Conservation (phyloP, 2,797 vertebrate species). For the Tarsius wallacei region DNA sequence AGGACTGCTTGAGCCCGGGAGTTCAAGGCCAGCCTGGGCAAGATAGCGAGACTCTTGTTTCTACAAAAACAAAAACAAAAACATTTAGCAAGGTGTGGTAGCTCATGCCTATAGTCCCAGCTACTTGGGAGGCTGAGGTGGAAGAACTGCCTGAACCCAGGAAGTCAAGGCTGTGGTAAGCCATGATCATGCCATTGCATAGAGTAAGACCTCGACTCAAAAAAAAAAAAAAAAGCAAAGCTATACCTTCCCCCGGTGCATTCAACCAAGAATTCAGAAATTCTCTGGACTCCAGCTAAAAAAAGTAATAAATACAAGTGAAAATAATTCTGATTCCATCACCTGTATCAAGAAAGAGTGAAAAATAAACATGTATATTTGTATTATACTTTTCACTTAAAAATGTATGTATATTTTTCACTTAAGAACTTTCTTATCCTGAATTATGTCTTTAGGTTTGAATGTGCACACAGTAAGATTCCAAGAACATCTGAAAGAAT, state of each 20-base stretch:
- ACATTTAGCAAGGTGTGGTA: neutral
- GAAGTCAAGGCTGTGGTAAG: neutral
- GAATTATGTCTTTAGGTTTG: slow-evolving; percentile 12
- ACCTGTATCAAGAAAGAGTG: neutral
- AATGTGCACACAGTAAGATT: neutral
- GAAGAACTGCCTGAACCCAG: neutral
- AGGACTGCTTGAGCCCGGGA: neutral
- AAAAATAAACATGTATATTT: neutral
- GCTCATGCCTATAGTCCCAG: neutral
- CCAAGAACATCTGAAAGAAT: neutral
- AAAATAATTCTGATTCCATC: neutral
- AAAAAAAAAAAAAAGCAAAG: neutral
- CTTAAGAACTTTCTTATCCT: neutral
- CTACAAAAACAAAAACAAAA: neutral
- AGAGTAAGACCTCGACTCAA: neutral
- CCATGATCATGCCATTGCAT: neutral
- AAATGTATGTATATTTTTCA: neutral
- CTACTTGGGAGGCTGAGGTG: neutral
- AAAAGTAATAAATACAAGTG: neutral
- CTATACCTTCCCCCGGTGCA: neutral
- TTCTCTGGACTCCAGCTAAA: neutral
- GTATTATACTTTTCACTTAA: neutral
- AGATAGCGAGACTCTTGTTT: neutral
- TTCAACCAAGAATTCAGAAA: neutral
- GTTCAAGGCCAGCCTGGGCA: neutral